Percentiles rank a stretch among this genome's conserved stretches.
phyloP scores from a whole-genome alignment of 1,140 invertebrate genomes.

The Hylaeus volcanicus region DNA sequence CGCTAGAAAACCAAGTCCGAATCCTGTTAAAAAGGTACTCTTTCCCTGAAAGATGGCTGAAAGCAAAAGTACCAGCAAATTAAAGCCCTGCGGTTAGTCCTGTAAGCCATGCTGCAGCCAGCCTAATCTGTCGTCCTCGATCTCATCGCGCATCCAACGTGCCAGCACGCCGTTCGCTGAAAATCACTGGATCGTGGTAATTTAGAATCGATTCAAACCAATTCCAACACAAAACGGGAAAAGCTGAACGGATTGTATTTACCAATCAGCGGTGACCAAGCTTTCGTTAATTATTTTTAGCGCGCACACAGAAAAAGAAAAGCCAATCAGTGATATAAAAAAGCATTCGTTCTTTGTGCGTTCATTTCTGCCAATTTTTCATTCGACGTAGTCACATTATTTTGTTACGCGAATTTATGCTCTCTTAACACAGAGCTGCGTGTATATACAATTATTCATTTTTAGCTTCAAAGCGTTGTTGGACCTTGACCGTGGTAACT shows the following conservation, averaged over 20 bases:
- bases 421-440: neutral
- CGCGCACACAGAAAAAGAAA: conserved; percentile 16
- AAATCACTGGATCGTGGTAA: conserved; percentile 33
- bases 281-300: conserved; percentile 42
- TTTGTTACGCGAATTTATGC: neutral
- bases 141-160: conserved; percentile 9
- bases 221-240: conserved; percentile 1
- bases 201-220: neutral
- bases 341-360: conserved; percentile 16
- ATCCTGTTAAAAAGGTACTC: conserved; percentile 85
- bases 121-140: conserved; percentile 17
- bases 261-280: conserved; percentile 53
- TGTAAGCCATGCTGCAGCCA: conserved; percentile 73
- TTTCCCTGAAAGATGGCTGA: conserved; percentile 81
- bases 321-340: conserved; percentile 51
- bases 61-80: conserved; percentile 79
- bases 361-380: neutral
- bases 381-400: neutral
- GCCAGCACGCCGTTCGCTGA: conserved; percentile 36
- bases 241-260: conserved; percentile 17
- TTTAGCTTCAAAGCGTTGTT: neutral
- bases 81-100: conserved; percentile 77
- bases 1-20: conserved; percentile 87
- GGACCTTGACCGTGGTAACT: neutral
- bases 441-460: neutral